Evolutionary conservation across 2,113 vertebrate genomes (phyloP).

Genomic region (Bos javanicus): DNA sequence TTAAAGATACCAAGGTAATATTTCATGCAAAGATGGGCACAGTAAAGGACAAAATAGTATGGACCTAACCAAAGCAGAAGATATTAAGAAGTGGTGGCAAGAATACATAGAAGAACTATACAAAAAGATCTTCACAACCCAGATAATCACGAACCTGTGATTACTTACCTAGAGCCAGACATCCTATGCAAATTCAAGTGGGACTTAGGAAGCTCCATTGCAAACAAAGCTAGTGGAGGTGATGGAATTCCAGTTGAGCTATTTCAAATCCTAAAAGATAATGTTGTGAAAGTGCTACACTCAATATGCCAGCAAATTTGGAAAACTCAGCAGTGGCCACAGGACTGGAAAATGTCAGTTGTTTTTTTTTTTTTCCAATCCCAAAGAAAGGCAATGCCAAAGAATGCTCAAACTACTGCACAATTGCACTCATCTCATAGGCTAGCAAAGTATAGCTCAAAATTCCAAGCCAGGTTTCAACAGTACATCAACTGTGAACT

Average conservation of each 20-base stretch:
- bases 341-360: neutral
- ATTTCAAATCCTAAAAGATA: neutral
- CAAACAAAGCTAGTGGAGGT: neutral
- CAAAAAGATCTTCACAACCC: neutral
- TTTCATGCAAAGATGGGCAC: neutral
- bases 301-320: neutral
- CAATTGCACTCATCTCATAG: neutral
- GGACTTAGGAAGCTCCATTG: neutral
- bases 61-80: neutral
- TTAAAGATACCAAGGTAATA: neutral
- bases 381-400: neutral
- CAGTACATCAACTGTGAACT: neutral
- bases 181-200: neutral
- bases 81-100: neutral
- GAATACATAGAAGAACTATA: neutral
- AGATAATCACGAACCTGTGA: neutral
- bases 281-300: neutral
- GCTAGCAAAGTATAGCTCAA: neutral
- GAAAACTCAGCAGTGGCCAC: neutral
- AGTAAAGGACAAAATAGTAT: neutral
- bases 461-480: neutral
- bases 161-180: neutral
- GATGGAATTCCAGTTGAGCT: neutral
- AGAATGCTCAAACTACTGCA: neutral
- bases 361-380: neutral